Percentiles rank a stretch among this genome's conserved stretches.
phyloP scores from a whole-genome alignment of 2,113 vertebrate species.

The Craseonycteris thonglongyai region DNA sequence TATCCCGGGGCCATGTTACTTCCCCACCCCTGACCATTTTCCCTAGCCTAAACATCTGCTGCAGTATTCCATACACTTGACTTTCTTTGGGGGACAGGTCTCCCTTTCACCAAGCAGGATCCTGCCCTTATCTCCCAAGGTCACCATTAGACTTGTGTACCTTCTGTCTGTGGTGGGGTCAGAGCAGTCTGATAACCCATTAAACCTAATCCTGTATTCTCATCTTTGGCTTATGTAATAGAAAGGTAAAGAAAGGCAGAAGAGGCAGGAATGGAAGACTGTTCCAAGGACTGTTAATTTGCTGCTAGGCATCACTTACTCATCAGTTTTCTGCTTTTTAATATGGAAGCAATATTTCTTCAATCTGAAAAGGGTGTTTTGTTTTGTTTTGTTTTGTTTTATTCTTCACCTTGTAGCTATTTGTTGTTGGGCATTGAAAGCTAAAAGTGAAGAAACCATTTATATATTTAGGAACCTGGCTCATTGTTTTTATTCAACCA shows the following conservation, averaged over 20 bases:
- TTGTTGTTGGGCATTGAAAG: neutral
- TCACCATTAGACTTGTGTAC: neutral
- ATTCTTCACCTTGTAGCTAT: neutral
- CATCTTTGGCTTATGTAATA: neutral
- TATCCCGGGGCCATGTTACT: neutral
- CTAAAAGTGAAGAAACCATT: neutral
- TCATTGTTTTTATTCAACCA: neutral
- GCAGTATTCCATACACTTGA: neutral
- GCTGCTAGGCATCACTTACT: neutral
- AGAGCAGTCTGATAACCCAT: neutral
- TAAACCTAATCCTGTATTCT: neutral
- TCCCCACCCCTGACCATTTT: neutral
- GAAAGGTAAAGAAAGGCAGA: neutral
- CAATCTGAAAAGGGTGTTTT: neutral
- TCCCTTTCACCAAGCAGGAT: neutral
- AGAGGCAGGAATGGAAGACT: neutral
- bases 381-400: neutral
- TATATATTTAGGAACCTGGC: neutral
- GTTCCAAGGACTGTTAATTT: neutral
- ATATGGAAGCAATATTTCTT: neutral
- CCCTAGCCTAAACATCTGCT: neutral
- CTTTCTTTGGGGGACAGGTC: neutral
- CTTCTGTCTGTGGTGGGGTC: neutral
- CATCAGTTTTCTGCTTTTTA: neutral
- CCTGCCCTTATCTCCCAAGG: neutral